Conservation (phyloP, 1,140 invertebrate genomes). For the Cydia pomonella region DNA sequence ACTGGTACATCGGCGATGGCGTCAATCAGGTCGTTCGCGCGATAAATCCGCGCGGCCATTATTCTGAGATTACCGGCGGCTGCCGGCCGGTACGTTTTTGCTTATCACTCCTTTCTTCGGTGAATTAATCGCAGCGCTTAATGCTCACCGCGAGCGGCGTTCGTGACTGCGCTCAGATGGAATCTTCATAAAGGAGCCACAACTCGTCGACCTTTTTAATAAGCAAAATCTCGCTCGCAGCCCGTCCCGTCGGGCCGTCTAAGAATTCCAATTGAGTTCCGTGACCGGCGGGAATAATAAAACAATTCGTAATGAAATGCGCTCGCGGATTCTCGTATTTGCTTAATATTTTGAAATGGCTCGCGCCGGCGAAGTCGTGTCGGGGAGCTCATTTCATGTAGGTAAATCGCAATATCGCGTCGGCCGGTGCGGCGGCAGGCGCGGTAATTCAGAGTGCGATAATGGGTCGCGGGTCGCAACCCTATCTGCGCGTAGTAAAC, state of each 20-base stretch:
- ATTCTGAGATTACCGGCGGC: slow-evolving; percentile 63
- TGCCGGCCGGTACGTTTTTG: slow-evolving; percentile 65
- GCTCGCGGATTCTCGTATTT: slow-evolving; percentile 45
- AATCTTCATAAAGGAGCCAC: slow-evolving; percentile 43
- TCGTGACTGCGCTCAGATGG: slow-evolving; percentile 42
- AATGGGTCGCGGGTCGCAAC: slow-evolving; percentile 47
- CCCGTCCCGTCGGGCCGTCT: slow-evolving; percentile 34
- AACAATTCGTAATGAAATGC: slow-evolving; percentile 48
- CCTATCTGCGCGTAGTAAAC: slow-evolving; percentile 48
- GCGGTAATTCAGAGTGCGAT: slow-evolving; percentile 47
- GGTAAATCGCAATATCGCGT: slow-evolving; percentile 60
- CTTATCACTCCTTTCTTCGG: slow-evolving; percentile 45
- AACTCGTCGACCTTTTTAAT: slow-evolving; percentile 45
- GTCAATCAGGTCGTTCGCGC: slow-evolving; percentile 54
- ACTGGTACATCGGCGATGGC: slow-evolving; percentile 45
- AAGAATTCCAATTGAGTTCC: slow-evolving; percentile 41
- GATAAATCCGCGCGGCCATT: slow-evolving; percentile 65
- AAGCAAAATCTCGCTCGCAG: slow-evolving; percentile 40
- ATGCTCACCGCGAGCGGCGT: slow-evolving; percentile 37
- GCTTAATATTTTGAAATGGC: slow-evolving; percentile 45
- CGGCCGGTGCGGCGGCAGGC: slow-evolving; percentile 38
- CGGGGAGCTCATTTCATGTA: slow-evolving; percentile 63
- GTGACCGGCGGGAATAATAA: slow-evolving; percentile 45
- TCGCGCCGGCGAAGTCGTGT: slow-evolving; percentile 33
- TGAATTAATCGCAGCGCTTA: slow-evolving; percentile 47